Conservation (phyloP, 2,797 vertebrate species). For the Halcyon smyrnensis region DNA sequence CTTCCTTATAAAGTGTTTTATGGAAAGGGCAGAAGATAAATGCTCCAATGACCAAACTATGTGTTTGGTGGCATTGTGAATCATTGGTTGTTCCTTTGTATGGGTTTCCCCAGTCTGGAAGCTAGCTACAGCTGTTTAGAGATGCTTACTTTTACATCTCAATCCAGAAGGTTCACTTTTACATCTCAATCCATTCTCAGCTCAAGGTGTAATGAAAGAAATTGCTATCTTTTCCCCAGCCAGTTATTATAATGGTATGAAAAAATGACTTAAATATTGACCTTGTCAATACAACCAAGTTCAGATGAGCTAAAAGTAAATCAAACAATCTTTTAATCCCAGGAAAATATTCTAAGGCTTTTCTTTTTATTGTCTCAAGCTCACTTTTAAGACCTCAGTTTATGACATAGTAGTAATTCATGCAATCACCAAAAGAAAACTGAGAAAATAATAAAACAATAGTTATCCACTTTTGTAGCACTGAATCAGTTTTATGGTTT, state of each 20-base stretch:
- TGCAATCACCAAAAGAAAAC: background rate
- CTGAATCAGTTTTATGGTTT: background rate
- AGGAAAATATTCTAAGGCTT: background rate
- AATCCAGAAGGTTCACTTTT: background rate
- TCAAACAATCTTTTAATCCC: conserved; percentile 24
- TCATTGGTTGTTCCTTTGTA: background rate
- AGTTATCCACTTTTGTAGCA: background rate
- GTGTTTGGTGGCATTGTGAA: background rate
- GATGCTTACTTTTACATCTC: background rate
- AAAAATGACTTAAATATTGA: conserved; percentile 27
- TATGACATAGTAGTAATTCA: background rate
- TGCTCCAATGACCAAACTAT: no score
- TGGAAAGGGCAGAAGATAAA: background rate
- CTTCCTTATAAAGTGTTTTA: background rate
- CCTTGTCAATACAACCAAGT: background rate
- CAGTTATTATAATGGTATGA: background rate
- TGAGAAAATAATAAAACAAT: background rate
- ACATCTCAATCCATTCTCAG: background rate
- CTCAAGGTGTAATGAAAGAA: background rate
- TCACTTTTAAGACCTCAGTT: conserved; percentile 16
- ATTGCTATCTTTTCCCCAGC: background rate
- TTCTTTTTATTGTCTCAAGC: background rate
- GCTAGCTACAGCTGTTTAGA: background rate
- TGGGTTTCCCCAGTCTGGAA: background rate
- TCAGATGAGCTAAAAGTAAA: conserved; percentile 12